Conservation (phyloP, 1,140 invertebrate species). For the Arctopsyche grandis region DNA sequence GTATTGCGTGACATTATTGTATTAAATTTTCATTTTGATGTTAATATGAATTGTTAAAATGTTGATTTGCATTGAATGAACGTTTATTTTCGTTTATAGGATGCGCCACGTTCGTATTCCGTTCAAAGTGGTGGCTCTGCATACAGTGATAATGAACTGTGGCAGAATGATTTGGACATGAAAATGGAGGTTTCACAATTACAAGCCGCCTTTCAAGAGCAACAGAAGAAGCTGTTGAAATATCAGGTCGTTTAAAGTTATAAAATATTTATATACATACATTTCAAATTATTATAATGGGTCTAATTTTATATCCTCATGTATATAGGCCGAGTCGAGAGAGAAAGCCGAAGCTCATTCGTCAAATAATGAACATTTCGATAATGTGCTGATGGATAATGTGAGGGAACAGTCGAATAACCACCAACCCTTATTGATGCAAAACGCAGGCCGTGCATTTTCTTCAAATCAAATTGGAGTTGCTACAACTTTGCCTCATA, state of each 20-base stretch:
- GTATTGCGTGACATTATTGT: no score
- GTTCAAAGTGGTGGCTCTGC: conserved; percentile 65
- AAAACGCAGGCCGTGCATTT: conserved; percentile 57
- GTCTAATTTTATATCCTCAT: background rate
- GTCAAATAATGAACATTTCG: background rate
- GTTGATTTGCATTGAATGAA: no score
- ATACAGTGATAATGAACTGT: conserved; percentile 66
- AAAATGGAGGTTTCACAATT: conserved; percentile 66
- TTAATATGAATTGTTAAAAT: no score
- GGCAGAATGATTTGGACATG: conserved; percentile 65
- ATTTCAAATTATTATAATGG: background rate
- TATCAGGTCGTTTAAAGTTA: conserved; percentile 58
- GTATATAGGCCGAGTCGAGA: conserved; percentile 59
- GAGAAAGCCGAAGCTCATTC: conserved; percentile 59
- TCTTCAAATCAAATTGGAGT: conserved; percentile 64
- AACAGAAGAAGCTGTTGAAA: conserved; percentile 64
- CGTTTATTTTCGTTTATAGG: conserved; percentile 35
- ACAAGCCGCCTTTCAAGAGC: conserved; percentile 63
- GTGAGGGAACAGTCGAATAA: background rate
- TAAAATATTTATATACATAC: conserved; percentile 5
- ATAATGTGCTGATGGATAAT: background rate
- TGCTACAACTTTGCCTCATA: conserved; percentile 62
- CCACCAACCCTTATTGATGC: conserved; percentile 1
- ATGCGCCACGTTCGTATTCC: conserved; percentile 58
- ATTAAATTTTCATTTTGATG: no score